Evolutionary conservation across 2,888 invertebrate genomes (phyloP).

Genomic region (Drosophila eohydei): DNA sequence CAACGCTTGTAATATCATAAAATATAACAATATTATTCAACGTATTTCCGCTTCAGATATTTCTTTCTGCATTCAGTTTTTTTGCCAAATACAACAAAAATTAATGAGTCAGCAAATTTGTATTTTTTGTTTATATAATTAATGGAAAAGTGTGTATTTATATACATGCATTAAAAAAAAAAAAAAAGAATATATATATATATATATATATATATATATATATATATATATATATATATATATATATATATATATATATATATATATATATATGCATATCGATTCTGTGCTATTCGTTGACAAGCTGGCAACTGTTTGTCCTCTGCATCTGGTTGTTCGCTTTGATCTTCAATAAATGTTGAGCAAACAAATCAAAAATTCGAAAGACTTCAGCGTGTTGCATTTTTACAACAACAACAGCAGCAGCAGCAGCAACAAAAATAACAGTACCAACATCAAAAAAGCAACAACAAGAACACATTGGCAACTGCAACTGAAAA

Average conservation of each 20-base stretch:
- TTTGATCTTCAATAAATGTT: conserved; percentile 76
- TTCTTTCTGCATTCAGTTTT: neutral
- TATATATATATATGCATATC: neutral
- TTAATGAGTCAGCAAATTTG: conserved; percentile 23
- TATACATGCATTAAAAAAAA: neutral
- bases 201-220: neutral
- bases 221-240: neutral
- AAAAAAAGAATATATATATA: neutral
- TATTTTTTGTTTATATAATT: conserved; percentile 62
- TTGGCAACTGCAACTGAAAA: conserved; percentile 50
- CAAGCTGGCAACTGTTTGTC: conserved; percentile 52
- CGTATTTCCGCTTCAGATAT: neutral
- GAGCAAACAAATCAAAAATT: conserved; percentile 72
- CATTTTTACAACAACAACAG: conserved; percentile 39
- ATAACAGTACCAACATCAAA: conserved; percentile 43
- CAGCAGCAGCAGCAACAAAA: conserved; percentile 12
- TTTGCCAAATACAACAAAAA: neutral
- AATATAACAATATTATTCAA: neutral
- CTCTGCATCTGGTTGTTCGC: conserved; percentile 34
- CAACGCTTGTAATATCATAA: neutral
- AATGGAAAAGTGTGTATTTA: conserved; percentile 36
- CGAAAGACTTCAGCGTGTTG: conserved; percentile 53
- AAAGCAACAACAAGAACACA: conserved; percentile 39
- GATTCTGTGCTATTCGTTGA: conserved; percentile 30
- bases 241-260: neutral